A percentile compares a stretch with the other conserved stretches of the same genome.
Evolutionary conservation across 1,140 invertebrate genomes (phyloP).

Genomic region (Mya arenaria): DNA sequence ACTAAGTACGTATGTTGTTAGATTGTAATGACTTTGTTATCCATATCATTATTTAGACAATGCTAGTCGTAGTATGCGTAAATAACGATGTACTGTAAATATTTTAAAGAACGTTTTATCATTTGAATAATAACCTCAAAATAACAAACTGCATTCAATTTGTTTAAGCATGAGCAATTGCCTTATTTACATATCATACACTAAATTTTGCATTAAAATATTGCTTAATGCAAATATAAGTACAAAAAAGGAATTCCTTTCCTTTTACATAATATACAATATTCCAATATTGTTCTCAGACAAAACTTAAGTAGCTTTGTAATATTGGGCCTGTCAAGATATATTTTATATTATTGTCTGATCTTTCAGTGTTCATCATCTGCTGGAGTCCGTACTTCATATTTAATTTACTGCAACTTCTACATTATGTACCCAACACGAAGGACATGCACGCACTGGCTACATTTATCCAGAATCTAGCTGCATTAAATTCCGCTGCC

Average conservation of each 20-base stretch:
- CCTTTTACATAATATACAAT: neutral
- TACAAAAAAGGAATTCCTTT: neutral
- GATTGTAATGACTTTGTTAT: neutral
- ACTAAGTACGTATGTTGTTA: constrained; percentile 85
- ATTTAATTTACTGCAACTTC: constrained; percentile 96
- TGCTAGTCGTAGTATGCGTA: neutral
- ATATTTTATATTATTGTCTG: constrained; percentile 4
- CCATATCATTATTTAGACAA: neutral
- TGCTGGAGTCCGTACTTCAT: constrained; percentile 98
- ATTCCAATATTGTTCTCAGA: neutral
- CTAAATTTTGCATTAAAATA: neutral
- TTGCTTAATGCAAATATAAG: neutral
- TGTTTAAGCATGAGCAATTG: neutral
- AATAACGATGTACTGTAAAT: neutral
- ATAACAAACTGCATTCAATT: neutral
- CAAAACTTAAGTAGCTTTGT: neutral
- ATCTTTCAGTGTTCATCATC: constrained; percentile 91
- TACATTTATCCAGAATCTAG: constrained; percentile 95
- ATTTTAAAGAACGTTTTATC: neutral
- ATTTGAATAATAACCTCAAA: neutral
- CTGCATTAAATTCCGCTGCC: constrained; percentile 95
- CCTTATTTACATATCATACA: neutral
- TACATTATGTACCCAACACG: constrained; percentile 89
- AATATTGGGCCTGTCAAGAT: neutral
- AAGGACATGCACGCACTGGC: constrained; percentile 92